These are phyloP conservation scores for Urocynchramus pylzowi DNA, from an alignment of 2,113 vertebrate species.

Conservation along the genomic window DNA sequence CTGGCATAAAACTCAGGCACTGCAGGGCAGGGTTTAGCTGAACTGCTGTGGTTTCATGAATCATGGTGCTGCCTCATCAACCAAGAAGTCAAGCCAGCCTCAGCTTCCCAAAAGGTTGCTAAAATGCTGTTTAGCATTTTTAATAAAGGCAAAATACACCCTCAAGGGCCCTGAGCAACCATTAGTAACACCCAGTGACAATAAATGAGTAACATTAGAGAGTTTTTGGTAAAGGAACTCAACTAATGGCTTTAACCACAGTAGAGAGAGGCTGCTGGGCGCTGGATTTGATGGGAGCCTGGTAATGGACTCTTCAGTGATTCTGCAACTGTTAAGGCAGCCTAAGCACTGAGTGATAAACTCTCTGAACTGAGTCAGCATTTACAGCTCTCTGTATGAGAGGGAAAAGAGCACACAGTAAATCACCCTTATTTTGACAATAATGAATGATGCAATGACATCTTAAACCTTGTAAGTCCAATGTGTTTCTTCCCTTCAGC, in stretches of 20 bases:
- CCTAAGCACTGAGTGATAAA: background rate
- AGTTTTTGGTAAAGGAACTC: background rate
- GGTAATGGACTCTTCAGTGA: background rate
- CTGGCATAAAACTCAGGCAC: background rate
- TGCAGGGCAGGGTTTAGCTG: background rate
- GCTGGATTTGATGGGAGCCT: background rate
- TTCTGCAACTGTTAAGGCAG: background rate
- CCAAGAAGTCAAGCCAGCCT: background rate
- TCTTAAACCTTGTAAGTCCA: background rate
- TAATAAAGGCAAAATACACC: background rate
- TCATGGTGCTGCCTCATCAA: background rate
- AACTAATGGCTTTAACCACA: background rate
- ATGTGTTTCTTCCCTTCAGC: background rate
- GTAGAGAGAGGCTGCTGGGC: background rate
- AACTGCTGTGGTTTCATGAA: conserved; percentile 1
- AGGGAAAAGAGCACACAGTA: background rate
- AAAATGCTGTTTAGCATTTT: background rate
- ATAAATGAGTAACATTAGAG: background rate
- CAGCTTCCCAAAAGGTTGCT: background rate
- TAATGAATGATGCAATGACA: background rate
- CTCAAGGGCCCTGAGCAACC: background rate
- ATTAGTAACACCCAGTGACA: background rate
- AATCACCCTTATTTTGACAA: background rate
- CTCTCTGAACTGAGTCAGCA: background rate
- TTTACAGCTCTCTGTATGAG: background rate